Percentiles rank a stretch among this genome's conserved stretches.
These are phyloP conservation scores for Drosophila pandora DNA, from an alignment of 1,140 invertebrate genomes.

Conservation along the genomic window DNA sequence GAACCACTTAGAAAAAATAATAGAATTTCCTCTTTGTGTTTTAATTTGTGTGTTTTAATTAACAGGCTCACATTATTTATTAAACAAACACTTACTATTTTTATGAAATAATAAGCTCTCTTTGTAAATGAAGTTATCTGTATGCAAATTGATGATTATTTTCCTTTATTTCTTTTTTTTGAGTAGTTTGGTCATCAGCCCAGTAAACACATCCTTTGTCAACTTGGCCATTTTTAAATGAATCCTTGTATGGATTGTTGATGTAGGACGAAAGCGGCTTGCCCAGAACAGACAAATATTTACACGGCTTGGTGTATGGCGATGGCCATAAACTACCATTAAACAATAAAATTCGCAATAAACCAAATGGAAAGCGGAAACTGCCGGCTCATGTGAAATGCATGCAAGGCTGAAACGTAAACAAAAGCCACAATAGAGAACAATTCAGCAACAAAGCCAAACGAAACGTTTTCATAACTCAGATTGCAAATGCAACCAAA, in stretches of 20 bases:
- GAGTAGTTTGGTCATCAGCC: constrained; percentile 29
- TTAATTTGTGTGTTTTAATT: no score
- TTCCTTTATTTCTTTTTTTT: constrained; percentile 31
- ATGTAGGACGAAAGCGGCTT: background rate
- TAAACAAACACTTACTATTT: no score
- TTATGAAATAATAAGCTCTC: no score
- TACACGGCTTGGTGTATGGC: constrained; percentile 59
- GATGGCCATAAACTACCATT: constrained; percentile 71
- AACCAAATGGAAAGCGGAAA: constrained; percentile 75
- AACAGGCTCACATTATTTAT: no score
- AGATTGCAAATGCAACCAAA: constrained; percentile 55
- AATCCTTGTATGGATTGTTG: background rate
- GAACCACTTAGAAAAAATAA: no score
- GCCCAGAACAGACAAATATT: constrained; percentile 51
- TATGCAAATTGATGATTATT: background rate
- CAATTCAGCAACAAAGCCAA: constrained; percentile 46
- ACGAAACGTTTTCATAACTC: constrained; percentile 71
- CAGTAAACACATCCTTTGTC: constrained; percentile 67
- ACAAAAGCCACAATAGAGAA: constrained; percentile 51
- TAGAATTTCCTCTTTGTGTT: no score
- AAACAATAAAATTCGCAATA: constrained; percentile 81
- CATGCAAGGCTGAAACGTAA: constrained; percentile 58
- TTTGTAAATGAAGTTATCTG: no score
- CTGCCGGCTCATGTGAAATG: constrained; percentile 73
- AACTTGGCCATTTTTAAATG: constrained; percentile 7